Base-by-base conservation (phyloP, 2,797 vertebrate species). In the Cephalopachus bancanus region DNA sequence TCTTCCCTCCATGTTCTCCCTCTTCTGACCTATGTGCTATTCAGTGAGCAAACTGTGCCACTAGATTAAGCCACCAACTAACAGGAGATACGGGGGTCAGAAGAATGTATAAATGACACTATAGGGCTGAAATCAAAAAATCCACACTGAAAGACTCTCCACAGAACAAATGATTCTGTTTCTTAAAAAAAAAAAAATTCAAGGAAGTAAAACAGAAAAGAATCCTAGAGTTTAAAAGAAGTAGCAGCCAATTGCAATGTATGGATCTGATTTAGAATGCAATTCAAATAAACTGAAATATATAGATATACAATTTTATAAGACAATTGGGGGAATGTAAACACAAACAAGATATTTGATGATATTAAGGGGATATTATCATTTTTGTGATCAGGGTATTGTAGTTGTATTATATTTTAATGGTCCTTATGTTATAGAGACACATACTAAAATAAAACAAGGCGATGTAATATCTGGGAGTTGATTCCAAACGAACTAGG, bases 131-230 rank as follows among this genome's bases (percentile, higher is more conserved):
- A 69, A 79, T 79, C n/a, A 78, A 7, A 26, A 84, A 59, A 62
- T 78, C 33, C 8, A 64, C 22, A 84, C 72, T 49, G 5, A 26
- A 2, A 19, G 22, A 59, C 33, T 67, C 7, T 53, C 55, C 69
- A 51, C 20, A 59, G 28, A 15, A 11, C 7, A 37, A 44, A 55
- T 53, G 8, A 60, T 83, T 89, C 17, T 49, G 10, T 79, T 64
- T 93, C 24, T 89, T 28, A 5, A 44, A 44, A 3, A 81, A 37
- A 60, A 33, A 57, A 55, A 57, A 37, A 80, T 8, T 71, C 72
- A 87, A 89, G 49, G 65, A 81, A 91, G 79, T 79, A 91, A 93
- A 53, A 57, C 7, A 87, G 55, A 91, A 94, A 44, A 4, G 17
- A 71, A 55, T 83, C 30, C 20, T 59, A 28, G 5, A 55, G 28